Conservation (phyloP, 64 coral and sea anemone genomes). For the Montipora efflorescens region DNA sequence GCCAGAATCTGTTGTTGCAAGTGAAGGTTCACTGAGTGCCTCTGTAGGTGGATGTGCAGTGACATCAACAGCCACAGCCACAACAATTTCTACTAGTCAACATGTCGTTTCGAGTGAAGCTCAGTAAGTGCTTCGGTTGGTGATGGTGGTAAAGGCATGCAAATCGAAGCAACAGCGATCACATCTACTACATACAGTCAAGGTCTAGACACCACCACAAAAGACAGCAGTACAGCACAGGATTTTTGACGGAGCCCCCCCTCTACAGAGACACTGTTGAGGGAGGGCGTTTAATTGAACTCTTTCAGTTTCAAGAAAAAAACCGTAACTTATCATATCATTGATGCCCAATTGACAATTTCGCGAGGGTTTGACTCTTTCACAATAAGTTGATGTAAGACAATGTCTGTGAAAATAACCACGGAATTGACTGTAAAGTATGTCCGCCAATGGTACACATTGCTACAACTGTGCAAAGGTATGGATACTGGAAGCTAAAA, state of each 20-base stretch:
- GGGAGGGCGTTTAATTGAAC: constrained; percentile 34
- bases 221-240: constrained; percentile 7
- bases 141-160: constrained; percentile 1
- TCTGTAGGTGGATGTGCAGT: not conserved
- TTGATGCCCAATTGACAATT: constrained; percentile 29
- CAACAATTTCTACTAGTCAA: not conserved
- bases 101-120: not conserved
- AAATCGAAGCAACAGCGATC: constrained; percentile 2
- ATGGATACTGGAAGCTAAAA: constrained; percentile 41
- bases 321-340: constrained; percentile 20
- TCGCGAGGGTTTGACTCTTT: constrained; percentile 24
- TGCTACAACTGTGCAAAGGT: constrained; percentile 16
- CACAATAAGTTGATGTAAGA: constrained; percentile 34
- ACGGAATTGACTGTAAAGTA: constrained; percentile 8
- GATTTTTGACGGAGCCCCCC: constrained; percentile 39
- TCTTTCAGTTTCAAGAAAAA: constrained; percentile 26
- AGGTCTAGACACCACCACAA: constrained; percentile 5
- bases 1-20: not conserved
- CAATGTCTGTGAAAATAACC: constrained; percentile 34
- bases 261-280: constrained; percentile 22
- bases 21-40: constrained; percentile 1
- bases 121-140: not conserved
- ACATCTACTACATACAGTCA: constrained; percentile 3
- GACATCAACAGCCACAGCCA: not conserved
- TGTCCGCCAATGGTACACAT: constrained; percentile 22